Evolutionary conservation across 2,888 invertebrate genomes (phyloP).

Genomic region (Neria commutata): DNA sequence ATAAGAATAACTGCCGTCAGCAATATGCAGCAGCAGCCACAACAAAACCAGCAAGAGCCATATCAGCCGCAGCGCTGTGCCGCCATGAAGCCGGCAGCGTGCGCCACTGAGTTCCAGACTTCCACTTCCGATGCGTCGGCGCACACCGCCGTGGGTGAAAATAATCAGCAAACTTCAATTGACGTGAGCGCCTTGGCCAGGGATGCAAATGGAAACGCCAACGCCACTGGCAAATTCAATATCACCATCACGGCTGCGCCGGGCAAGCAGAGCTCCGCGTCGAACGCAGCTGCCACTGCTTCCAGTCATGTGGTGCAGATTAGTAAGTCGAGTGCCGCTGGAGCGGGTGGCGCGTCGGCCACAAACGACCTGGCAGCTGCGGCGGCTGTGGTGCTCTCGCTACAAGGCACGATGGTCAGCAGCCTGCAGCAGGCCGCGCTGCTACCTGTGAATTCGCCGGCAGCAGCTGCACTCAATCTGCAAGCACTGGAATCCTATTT

Average conservation of each 20-base stretch:
- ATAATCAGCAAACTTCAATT: slow-evolving; percentile 4
- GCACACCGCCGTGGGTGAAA: slow-evolving; percentile 11
- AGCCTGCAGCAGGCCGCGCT: slow-evolving; percentile 84
- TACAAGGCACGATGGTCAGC: slow-evolving; percentile 85
- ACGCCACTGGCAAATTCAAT: slow-evolving; percentile 1
- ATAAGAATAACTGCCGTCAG: slow-evolving; percentile 33
- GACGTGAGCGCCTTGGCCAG: neutral
- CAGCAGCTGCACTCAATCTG: slow-evolving; percentile 82
- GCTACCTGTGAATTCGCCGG: slow-evolving; percentile 81
- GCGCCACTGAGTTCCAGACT: slow-evolving; percentile 25
- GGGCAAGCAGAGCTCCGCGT: neutral
- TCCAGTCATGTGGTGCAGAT: slow-evolving; percentile 23
- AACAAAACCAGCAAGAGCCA: slow-evolving; percentile 10
- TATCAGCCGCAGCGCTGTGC: slow-evolving; percentile 10
- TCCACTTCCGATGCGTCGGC: neutral
- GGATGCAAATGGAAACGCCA: neutral
- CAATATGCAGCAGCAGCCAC: slow-evolving; percentile 19
- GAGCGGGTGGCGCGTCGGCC: slow-evolving; percentile 49
- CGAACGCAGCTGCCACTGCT: slow-evolving; percentile 40
- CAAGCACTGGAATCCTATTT: slow-evolving; percentile 87
- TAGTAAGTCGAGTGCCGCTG: slow-evolving; percentile 11
- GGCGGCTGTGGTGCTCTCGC: slow-evolving; percentile 76
- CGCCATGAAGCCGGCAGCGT: slow-evolving; percentile 18
- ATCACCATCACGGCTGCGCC: neutral
- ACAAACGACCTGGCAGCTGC: slow-evolving; percentile 66